These are phyloP conservation scores for Brachionus koreanus DNA, from an alignment of 1,140 invertebrate genomes.

Conservation along the genomic window DNA sequence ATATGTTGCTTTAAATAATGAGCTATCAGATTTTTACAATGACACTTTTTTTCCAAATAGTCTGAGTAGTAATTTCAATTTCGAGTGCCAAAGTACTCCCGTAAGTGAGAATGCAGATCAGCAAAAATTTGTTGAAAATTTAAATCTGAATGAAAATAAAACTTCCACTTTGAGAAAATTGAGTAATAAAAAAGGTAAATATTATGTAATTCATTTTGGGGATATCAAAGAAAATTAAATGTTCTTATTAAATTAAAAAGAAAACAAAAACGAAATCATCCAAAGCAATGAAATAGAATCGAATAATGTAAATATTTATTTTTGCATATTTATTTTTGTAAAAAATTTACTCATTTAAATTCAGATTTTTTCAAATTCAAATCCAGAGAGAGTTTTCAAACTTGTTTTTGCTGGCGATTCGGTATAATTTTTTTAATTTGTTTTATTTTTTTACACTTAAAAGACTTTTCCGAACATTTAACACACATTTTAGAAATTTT, in stretches of 20 bases:
- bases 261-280: neutral
- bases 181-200: neutral
- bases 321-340: neutral
- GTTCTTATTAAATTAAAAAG: neutral
- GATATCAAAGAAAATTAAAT: neutral
- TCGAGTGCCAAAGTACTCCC: neutral
- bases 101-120: neutral
- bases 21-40: neutral
- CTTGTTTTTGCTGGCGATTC: slow-evolving; percentile 54
- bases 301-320: neutral
- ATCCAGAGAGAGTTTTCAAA: slow-evolving; percentile 43
- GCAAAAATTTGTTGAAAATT: neutral
- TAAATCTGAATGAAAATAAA: neutral
- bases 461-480: too few relatives aligned
- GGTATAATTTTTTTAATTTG: neutral
- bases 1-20: neutral
- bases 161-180: neutral
- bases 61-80: slow-evolving; percentile 9
- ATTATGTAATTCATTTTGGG: neutral
- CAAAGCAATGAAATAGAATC: neutral
- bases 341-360: too few relatives aligned
- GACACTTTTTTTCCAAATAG: slow-evolving; percentile 7
- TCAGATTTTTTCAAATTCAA: neutral
- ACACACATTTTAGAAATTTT: too few relatives aligned
- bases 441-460: too few relatives aligned